phyloP scores from a whole-genome alignment of 2,797 vertebrate genomes.

The Poecile montanus region DNA sequence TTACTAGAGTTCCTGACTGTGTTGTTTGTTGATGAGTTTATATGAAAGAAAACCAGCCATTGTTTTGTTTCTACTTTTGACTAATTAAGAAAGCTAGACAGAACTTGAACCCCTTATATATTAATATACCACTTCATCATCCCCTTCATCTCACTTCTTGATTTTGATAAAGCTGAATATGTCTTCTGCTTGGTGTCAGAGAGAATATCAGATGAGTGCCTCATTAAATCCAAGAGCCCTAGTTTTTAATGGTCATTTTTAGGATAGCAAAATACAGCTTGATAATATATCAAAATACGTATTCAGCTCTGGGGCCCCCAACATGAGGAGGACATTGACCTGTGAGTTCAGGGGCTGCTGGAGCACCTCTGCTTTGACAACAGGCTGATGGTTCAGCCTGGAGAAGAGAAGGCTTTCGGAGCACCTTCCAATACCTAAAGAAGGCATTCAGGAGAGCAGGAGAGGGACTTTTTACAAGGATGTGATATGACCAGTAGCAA shows the following conservation, averaged over 20 bases:
- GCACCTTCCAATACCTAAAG: not conserved
- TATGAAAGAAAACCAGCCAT: not conserved
- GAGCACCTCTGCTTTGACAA: not conserved
- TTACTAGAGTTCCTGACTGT: not conserved
- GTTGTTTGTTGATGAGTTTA: not conserved
- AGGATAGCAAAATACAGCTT: not conserved
- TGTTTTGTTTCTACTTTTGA: not conserved
- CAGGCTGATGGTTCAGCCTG: not conserved
- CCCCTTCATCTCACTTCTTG: not conserved
- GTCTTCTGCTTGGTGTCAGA: not conserved
- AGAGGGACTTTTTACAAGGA: not conserved
- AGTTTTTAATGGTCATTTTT: not conserved
- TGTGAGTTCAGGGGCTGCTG: not conserved
- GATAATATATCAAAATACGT: not conserved
- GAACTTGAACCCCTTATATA: not conserved
- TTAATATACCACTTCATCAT: not conserved
- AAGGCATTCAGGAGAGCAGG: not conserved
- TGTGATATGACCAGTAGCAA: rapidly evolving
- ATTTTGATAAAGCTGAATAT: not conserved
- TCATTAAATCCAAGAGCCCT: not conserved
- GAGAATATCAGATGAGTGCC: not conserved
- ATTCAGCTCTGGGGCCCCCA: not conserved
- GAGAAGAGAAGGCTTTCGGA: not conserved
- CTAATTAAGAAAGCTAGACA: not conserved
- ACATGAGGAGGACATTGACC: not conserved